Evolutionary conservation across 2,797 vertebrate genomes (phyloP).

Genomic region (Spondyliosoma cantharus): DNA sequence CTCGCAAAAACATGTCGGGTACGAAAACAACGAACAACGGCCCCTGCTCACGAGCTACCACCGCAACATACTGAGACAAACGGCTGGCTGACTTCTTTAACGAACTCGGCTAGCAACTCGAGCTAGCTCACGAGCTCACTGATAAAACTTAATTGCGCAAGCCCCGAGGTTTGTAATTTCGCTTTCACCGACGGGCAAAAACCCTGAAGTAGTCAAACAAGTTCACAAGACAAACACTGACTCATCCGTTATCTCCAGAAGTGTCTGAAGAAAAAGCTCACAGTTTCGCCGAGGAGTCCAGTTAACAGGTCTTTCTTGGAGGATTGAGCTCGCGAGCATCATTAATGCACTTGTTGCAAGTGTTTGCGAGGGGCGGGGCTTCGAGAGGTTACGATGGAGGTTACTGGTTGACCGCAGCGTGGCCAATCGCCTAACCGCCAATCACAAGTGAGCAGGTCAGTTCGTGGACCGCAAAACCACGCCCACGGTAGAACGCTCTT

Average conservation of each 20-base stretch:
- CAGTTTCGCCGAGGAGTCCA: conserved; percentile 23
- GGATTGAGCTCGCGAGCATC: conserved; percentile 72
- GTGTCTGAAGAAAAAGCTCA: conserved; percentile 3
- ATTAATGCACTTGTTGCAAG: conserved; percentile 86
- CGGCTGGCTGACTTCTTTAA: conserved; percentile 57
- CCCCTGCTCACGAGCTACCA: conserved; percentile 33
- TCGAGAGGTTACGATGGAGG: conserved; percentile 18
- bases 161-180: conserved; percentile 30
- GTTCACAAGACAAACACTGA: neutral
- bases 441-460: conserved; percentile 16
- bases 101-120: conserved; percentile 60
- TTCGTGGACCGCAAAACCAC: conserved; percentile 17
- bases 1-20: conserved; percentile 67
- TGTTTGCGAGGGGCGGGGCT: conserved; percentile 72
- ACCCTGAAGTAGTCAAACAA: conserved; percentile 10
- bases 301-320: conserved; percentile 62
- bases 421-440: conserved; percentile 60
- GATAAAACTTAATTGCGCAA: conserved; percentile 71
- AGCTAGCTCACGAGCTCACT: conserved; percentile 67
- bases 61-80: conserved; percentile 65
- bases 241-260: neutral
- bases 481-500: conserved; percentile 44
- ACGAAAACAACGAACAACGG: conserved; percentile 24
- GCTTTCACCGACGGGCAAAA: conserved; percentile 38
- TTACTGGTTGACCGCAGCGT: conserved; percentile 66